Percentiles rank a stretch among this genome's conserved stretches.
Conservation (phyloP, 1,140 invertebrate species). For the Laupala kohalensis region DNA sequence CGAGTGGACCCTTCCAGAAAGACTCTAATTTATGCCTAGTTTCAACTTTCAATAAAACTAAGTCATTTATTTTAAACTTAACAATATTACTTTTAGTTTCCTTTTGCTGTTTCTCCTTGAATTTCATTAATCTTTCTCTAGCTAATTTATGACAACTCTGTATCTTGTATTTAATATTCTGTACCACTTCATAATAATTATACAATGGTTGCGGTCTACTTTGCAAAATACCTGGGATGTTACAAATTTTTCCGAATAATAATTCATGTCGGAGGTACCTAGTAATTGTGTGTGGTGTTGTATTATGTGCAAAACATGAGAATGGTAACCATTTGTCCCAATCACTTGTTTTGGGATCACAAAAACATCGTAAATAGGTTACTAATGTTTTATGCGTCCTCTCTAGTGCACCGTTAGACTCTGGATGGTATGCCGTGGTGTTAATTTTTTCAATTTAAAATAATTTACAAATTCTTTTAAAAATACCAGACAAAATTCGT, state of each 20-base stretch:
- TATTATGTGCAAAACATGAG: slow-evolving; percentile 1
- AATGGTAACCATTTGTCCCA: not conserved
- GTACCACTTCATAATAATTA: not conserved
- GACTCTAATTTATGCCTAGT: not conserved
- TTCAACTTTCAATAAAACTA: not conserved
- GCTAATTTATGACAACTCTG: not conserved
- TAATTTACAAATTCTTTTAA: slow-evolving; percentile 19
- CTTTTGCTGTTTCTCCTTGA: not conserved
- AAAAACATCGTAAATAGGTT: too few species aligned
- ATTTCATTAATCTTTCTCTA: not conserved
- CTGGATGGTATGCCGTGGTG: slow-evolving; percentile 19
- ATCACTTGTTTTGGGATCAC: not conserved
- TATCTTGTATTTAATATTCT: not conserved
- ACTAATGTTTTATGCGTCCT: slow-evolving; percentile 18
- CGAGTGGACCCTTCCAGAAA: not conserved
- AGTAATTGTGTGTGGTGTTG: not conserved
- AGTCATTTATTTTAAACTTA: not conserved
- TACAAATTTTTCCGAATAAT: not conserved
- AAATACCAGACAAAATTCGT: slow-evolving; percentile 19
- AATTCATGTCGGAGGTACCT: not conserved
- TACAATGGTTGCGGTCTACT: not conserved
- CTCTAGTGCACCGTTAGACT: slow-evolving; percentile 20
- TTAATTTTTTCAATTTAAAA: slow-evolving; percentile 21
- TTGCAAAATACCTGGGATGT: slow-evolving; percentile 1
- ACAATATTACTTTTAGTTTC: not conserved